phyloP scores from a whole-genome alignment of 2,888 invertebrate genomes.

The Spodoptera exigua region DNA sequence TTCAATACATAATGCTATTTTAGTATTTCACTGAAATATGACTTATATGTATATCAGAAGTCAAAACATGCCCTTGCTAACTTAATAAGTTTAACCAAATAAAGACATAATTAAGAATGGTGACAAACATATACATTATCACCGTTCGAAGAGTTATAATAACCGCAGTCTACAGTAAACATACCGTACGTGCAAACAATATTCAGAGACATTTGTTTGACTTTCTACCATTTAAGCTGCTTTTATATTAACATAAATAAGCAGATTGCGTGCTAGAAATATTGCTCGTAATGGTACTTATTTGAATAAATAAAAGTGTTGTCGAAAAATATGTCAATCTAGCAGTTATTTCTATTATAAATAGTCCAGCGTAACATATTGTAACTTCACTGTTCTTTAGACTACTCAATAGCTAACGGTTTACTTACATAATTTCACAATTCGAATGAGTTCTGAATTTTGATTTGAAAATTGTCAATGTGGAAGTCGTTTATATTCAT shows the following conservation, averaged over 20 bases:
- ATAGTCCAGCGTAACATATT: no score
- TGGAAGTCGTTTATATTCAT: constrained; percentile 38
- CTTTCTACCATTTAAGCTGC: constrained; percentile 37
- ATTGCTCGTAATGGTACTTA: background rate
- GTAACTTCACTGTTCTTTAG: no score
- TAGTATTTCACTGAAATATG: no score
- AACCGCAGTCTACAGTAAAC: constrained; percentile 41
- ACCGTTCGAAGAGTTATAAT: background rate
- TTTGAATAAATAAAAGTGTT: background rate
- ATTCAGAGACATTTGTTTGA: constrained; percentile 25
- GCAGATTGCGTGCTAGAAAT: constrained; percentile 12
- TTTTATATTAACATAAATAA: constrained; percentile 31
- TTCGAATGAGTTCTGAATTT: background rate
- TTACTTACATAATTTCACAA: no score
- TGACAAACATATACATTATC: constrained; percentile 23
- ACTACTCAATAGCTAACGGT: no score
- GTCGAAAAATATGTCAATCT: no score
- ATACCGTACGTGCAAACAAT: constrained; percentile 40
- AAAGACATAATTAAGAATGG: no score
- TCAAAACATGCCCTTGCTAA: no score
- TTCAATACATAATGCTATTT: no score
- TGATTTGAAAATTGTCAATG: constrained; percentile 11
- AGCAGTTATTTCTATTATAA: no score
- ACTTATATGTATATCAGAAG: no score
- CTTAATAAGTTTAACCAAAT: no score